A percentile compares a stretch with the other conserved stretches of the same genome.
Evolutionary conservation across 2,797 vertebrate species (phyloP).

Genomic region (Numenius phaeopus): DNA sequence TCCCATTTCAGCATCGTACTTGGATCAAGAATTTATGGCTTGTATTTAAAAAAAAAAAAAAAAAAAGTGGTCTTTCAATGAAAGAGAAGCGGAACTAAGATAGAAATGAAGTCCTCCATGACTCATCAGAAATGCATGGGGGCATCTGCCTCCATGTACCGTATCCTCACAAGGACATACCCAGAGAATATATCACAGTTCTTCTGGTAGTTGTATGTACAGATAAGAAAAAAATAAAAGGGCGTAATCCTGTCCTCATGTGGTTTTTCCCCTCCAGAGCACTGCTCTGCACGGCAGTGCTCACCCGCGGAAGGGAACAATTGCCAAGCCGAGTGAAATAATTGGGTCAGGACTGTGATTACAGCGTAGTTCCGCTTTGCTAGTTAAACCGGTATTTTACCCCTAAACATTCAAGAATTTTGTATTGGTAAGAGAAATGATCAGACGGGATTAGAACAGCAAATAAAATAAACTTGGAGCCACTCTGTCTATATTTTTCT

Average conservation of each 20-base stretch:
- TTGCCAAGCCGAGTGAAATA: background rate
- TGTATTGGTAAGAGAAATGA: background rate
- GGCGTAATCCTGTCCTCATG: background rate
- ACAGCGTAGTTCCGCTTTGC: background rate
- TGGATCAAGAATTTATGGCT: slow-evolving; percentile 1
- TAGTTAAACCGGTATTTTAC: background rate
- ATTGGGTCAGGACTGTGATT: background rate
- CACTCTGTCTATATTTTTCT: background rate
- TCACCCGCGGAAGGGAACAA: background rate
- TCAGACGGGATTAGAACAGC: background rate
- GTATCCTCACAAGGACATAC: background rate
- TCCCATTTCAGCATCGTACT: background rate
- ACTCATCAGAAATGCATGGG: background rate
- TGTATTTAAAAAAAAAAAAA: background rate
- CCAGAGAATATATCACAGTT: background rate
- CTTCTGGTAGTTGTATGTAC: background rate
- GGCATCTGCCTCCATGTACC: background rate
- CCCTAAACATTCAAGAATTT: background rate
- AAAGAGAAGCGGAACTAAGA: background rate
- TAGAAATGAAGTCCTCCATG: background rate
- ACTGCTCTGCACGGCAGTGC: background rate
- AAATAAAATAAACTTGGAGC: background rate
- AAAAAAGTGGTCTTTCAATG: background rate
- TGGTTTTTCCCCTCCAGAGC: background rate
- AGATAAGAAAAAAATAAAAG: background rate